Base-by-base conservation (phyloP, 2,797 vertebrate genomes). In the Aplochiton taeniatus region DNA sequence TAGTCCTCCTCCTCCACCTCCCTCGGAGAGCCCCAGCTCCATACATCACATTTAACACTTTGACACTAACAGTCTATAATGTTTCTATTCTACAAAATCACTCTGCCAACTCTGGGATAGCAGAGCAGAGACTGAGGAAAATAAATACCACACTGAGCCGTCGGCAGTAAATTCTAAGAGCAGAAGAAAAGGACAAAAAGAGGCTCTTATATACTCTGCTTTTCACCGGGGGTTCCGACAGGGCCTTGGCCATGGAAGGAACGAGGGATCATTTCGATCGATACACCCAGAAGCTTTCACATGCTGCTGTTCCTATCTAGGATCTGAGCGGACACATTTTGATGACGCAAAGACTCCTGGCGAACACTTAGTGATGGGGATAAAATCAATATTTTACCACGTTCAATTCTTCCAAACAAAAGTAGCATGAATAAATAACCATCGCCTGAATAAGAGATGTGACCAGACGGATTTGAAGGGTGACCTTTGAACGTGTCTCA, bases 1-100 rank as follows among this genome's bases (percentile, higher is more conserved):
- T 41, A 4, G 11, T 46, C 70, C 1, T 90, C 90, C 90, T 86
- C 91, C 90, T 87, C 85, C 72, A 79, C 83, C 78, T 66, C 74
- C 57, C 55, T 58, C 31, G 72, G 84, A 87, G 87, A 86, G 87
- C 91, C 92, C 91, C 91, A 90, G 92, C 94, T 94, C 95, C 94
- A 97, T 97, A 95, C 94, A 97, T 98, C 96, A 98, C 95, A 95
- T 96, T 97, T 98, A 98, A 96, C 96, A 96, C 95, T 94, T 94
- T 97, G 96, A 97, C 95, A 97, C 95, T 96, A 97, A 96, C 95
- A 98, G 96, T 97, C 95, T 96, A 96, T 96, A 97, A 98, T 96
- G 95, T 96, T 98, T 97, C 95, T 97, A 98, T 96, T 98, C 95
- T 95, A 97, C 95, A 97, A 95, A 97, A 96, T 95, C 95, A 95